phyloP scores from a whole-genome alignment of 30 jellyfish, hydroid and myxozoan genomes.

The Turritopsis rubra region DNA sequence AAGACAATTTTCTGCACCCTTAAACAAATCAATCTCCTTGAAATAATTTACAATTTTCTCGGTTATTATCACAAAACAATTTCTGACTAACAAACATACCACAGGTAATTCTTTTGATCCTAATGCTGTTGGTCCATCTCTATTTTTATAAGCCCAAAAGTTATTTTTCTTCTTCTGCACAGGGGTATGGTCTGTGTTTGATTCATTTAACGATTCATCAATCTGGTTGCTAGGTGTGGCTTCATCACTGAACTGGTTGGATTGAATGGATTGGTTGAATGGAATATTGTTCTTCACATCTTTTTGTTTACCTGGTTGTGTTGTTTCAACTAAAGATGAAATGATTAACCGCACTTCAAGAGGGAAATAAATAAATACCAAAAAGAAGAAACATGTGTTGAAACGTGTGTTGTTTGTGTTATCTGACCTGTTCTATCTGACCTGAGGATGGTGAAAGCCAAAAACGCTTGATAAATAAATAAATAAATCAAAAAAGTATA shows the following conservation, averaged over 20 bases:
- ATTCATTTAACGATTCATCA: background rate
- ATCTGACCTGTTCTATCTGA: too few species aligned
- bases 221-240: background rate
- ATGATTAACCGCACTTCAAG: background rate
- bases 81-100: too few species aligned
- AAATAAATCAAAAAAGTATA: too few species aligned
- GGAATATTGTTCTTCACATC: background rate
- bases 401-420: too few species aligned
- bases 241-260: background rate
- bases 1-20: slow-evolving; percentile 90
- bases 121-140: slow-evolving; percentile 91
- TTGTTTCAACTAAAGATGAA: background rate
- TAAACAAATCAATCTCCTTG: slow-evolving; percentile 8
- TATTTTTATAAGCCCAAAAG: slow-evolving; percentile 49
- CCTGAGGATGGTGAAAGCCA: too few species aligned
- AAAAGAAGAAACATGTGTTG: too few species aligned
- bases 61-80: too few species aligned
- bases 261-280: background rate
- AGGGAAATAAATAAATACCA: background rate
- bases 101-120: slow-evolving; percentile 89
- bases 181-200: slow-evolving; percentile 27
- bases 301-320: background rate
- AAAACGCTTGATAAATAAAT: too few species aligned
- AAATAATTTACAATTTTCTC: too few species aligned
- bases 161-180: slow-evolving; percentile 37